Conservation (phyloP, 2,797 vertebrate species). For the Cottoperca gobio region DNA sequence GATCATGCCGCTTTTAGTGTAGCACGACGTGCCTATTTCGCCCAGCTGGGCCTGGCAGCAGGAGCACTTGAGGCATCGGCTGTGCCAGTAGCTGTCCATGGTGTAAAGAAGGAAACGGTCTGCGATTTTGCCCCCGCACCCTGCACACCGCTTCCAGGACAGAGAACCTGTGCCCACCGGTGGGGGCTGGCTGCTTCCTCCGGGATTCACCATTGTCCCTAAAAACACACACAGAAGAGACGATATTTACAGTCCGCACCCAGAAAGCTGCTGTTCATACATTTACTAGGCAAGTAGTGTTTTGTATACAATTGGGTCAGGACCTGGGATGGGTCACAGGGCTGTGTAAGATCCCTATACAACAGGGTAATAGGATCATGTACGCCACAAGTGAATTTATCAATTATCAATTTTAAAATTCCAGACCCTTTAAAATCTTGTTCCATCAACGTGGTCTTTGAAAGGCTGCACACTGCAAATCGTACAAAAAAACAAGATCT, state of each 20-base stretch:
- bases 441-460: conserved; percentile 16
- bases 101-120: conserved; percentile 99
- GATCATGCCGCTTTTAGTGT: conserved; percentile 99
- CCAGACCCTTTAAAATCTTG: conserved; percentile 7
- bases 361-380: background rate
- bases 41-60: conserved; percentile 99
- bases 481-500: conserved; percentile 43
- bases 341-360: background rate
- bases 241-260: background rate
- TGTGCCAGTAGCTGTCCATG: conserved; percentile 99
- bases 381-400: conserved; percentile 8
- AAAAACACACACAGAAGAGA: conserved; percentile 33
- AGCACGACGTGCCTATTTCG: conserved; percentile 98
- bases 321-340: background rate
- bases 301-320: conserved; percentile 16
- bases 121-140: conserved; percentile 97
- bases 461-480: conserved; percentile 25
- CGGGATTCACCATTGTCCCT: conserved; percentile 97
- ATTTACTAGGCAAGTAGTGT: conserved; percentile 2
- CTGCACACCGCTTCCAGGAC: conserved; percentile 97
- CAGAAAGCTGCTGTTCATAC: background rate
- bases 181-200: conserved; percentile 95
- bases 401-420: conserved; percentile 7
- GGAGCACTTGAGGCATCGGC: conserved; percentile 98
- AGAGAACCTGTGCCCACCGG: conserved; percentile 93